phyloP scores from a whole-genome alignment of 2,113 vertebrate species.

The Chroicocephalus ridibundus region DNA sequence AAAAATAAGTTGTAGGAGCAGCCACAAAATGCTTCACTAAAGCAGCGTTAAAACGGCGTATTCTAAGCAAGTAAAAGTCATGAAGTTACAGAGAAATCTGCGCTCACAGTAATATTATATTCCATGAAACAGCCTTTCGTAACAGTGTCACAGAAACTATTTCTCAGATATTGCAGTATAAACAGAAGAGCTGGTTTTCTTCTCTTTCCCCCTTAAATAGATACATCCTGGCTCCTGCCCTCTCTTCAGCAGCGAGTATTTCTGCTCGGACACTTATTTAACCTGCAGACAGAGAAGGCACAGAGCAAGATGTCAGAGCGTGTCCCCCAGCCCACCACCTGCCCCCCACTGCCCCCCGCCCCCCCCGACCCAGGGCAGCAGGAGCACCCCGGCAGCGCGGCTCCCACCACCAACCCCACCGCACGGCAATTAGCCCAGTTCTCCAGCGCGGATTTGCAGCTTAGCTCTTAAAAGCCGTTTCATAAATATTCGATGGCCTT shows the following conservation, averaged over 20 bases:
- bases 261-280: background rate
- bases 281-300: background rate
- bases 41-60: background rate
- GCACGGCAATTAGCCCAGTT: background rate
- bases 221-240: background rate
- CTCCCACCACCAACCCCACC: background rate
- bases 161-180: background rate
- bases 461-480: constrained; percentile 58
- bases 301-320: background rate
- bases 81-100: background rate
- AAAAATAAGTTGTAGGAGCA: background rate
- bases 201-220: background rate
- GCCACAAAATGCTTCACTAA: background rate
- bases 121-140: background rate
- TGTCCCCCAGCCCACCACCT: background rate
- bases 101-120: background rate
- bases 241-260: background rate
- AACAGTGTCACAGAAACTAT: background rate
- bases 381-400: background rate
- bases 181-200: background rate
- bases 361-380: background rate
- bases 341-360: background rate
- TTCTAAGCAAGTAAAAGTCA: background rate
- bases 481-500: constrained; percentile 76
- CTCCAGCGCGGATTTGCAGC: background rate